A percentile compares a stretch with the other conserved stretches of the same genome.
Evolutionary conservation across 2,797 vertebrate species (phyloP).

Genomic region (Lagorchestes hirsutus): DNA sequence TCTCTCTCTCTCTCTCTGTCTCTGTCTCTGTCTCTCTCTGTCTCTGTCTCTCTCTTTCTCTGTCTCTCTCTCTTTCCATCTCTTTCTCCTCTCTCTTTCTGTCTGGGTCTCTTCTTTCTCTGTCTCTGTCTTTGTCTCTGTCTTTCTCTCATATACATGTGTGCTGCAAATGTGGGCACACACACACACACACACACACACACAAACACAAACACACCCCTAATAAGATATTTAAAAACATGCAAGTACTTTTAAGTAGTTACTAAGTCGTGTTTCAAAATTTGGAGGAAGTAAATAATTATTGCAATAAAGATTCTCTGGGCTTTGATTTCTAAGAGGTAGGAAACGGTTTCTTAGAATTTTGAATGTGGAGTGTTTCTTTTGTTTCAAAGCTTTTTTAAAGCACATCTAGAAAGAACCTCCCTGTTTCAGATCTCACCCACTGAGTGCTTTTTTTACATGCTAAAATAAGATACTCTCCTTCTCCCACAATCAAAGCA

Average conservation of each 20-base stretch:
- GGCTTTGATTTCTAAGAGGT: not conserved
- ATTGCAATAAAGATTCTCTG: not conserved
- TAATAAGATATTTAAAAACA: slow-evolving; percentile 40
- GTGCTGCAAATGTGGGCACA: not conserved
- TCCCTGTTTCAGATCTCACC: slow-evolving; percentile 25
- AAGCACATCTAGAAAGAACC: slow-evolving; percentile 19
- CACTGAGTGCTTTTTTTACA: slow-evolving; percentile 9
- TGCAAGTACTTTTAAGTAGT: slow-evolving; percentile 27
- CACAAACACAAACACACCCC: not conserved
- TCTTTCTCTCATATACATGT: not conserved
- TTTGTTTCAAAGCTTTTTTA: slow-evolving; percentile 42
- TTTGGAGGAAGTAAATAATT: not conserved
- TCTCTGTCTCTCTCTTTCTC: too few species aligned
- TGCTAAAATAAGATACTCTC: slow-evolving; percentile 24
- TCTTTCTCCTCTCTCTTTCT: too few species aligned
- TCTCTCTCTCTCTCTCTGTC: too few species aligned
- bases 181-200: too few species aligned
- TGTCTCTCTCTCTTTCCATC: too few species aligned
- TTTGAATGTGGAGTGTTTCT: slow-evolving; percentile 11
- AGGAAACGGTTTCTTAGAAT: slow-evolving; percentile 46
- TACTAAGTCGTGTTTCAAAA: not conserved
- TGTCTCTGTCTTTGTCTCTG: not conserved
- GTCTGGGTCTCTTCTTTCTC: too few species aligned
- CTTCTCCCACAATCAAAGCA: slow-evolving; percentile 24
- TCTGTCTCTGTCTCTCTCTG: too few species aligned